Base-by-base conservation (phyloP, 2,113 vertebrate genomes). In the Leptobrachium ailaonicum region DNA sequence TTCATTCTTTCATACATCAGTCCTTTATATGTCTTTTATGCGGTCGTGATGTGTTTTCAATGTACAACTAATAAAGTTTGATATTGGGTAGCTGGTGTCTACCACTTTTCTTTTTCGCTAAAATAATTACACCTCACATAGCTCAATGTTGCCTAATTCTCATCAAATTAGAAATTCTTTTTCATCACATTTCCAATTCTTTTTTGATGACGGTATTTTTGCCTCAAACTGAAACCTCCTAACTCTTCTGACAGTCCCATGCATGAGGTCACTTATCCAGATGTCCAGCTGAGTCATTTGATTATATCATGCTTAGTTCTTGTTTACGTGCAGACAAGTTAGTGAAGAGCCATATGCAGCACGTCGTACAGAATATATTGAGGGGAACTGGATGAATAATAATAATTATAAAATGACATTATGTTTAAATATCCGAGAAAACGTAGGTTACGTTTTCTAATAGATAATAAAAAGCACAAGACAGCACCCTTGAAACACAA, bases 401-500 rank as follows among this genome's bases (percentile, higher is more conserved):
- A 11, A 47, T 40, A 70, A 45, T 40, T 40, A 32, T 20, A 56
- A 10, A 20, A 14, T 64, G 12, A 50, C 4, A 4, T 76, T 53
- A 66, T 9, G 56, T 2, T 11, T 20, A 13, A 53, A 56, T 32
- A 68, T 60, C 11, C 13, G 42, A 68, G 32, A 66, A 76, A 50
- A 45, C 42, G 75, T 67, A 11, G 20, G 45, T 76, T 54, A 4
- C 54, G 14, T 71, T 71, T 71, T 56, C 45, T 66, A 20, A 66
- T 76, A 2, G 43, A 66, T 76, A 53, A 53, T 47, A 40, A 75
- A 50, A 50, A 53, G 44, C 11, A 58, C 7, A 66, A 41, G 41
- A 66, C 71, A 67, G 63, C 71, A 73, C 62, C 62, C 41, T n/a
- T 54, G 60, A 73, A 73, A 66, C 6, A 47, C 5, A 67, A 66